phyloP scores from a whole-genome alignment of 2,113 vertebrate genomes.

The Rousettus leschenaultii region DNA sequence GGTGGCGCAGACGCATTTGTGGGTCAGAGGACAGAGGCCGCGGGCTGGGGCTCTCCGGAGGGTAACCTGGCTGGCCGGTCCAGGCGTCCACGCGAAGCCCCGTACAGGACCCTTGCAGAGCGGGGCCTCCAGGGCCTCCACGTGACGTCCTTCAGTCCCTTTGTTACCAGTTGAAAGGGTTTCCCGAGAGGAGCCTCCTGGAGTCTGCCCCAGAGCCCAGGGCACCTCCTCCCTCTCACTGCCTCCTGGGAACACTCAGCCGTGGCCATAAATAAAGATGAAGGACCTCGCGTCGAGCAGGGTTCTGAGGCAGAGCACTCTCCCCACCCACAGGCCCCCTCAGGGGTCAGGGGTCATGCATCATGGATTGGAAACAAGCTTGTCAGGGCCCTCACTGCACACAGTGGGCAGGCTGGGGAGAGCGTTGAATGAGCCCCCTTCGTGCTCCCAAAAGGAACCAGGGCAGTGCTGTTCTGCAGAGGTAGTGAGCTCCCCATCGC shows the following conservation, averaged over 20 bases:
- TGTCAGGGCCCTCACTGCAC: neutral
- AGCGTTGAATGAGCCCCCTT: neutral
- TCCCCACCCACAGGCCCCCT: too few relatives aligned
- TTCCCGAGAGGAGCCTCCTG: neutral
- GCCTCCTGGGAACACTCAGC: neutral
- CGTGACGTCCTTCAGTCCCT: neutral
- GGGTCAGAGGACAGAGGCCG: neutral
- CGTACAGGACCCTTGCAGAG: neutral
- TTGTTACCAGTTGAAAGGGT: neutral
- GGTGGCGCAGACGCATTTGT: neutral
- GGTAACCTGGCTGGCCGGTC: neutral
- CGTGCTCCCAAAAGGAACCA: neutral
- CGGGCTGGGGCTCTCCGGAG: neutral
- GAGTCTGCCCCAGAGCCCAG: neutral
- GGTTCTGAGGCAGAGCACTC: neutral
- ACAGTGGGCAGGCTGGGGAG: too few relatives aligned
- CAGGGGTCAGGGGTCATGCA: rapidly evolving
- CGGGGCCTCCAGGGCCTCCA: neutral
- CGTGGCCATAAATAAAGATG: neutral
- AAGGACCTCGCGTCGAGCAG: neutral
- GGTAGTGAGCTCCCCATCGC: neutral
- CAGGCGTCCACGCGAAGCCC: neutral
- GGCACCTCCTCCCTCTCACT: neutral
- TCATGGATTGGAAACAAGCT: neutral
- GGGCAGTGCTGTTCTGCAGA: rapidly evolving